Percentiles rank a stretch among this genome's conserved stretches.
Evolutionary conservation across 2,113 vertebrate species (phyloP).

Genomic region (Rhinogobius similis): DNA sequence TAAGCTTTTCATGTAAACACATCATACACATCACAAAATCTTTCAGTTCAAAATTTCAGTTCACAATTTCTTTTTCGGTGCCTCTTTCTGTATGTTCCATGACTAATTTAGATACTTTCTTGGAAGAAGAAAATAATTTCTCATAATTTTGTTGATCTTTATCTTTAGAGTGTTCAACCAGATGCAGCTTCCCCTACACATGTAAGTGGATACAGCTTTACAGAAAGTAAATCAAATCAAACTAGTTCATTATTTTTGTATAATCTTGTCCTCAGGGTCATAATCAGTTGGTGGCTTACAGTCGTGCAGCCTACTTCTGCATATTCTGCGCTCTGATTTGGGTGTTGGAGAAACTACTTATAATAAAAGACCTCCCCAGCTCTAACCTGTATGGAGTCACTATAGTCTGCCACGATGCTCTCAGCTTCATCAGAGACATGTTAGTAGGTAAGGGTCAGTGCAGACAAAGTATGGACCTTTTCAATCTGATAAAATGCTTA

Average conservation of each 20-base stretch:
- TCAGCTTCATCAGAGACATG: conserved; percentile 83
- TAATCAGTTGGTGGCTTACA: conserved; percentile 95
- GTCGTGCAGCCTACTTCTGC: conserved; percentile 95
- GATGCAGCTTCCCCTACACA: conserved; percentile 96
- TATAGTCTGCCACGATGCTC: conserved; percentile 83
- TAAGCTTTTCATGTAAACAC: neutral
- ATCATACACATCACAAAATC: neutral
- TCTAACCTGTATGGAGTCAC: conserved; percentile 88
- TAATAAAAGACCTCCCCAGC: conserved; percentile 80
- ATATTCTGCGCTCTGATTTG: conserved; percentile 94
- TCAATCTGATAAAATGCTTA: neutral
- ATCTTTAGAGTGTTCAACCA: conserved; percentile 90
- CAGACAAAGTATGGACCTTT: neutral
- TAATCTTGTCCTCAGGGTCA: conserved; percentile 81
- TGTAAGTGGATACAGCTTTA: conserved; percentile 78
- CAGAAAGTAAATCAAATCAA: neutral
- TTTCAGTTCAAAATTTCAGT: neutral
- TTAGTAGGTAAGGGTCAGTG: conserved; percentile 83
- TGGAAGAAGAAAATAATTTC: too few species aligned
- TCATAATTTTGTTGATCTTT: conserved; percentile 25
- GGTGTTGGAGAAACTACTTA: conserved; percentile 88
- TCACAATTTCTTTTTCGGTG: neutral
- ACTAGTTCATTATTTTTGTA: neutral
- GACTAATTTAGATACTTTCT: neutral
- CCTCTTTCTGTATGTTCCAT: neutral